A percentile compares a stretch with the other conserved stretches of the same genome.
Conservation (phyloP, 1,140 invertebrate genomes). For the Ooceraea biroi region DNA sequence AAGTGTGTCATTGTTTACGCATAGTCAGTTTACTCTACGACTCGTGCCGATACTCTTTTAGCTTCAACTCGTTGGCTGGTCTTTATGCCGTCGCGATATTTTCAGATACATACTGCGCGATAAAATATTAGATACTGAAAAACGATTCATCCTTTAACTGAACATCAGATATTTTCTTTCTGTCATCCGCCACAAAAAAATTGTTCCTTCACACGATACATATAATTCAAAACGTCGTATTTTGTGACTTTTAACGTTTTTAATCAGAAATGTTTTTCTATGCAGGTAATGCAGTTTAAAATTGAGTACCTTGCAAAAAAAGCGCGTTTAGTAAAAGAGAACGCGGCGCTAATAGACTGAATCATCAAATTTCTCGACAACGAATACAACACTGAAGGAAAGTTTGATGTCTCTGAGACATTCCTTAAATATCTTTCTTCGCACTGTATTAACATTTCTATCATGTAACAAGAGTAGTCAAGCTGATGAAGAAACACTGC, state of each 20-base stretch:
- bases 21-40: conserved; percentile 56
- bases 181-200: neutral
- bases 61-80: conserved; percentile 41
- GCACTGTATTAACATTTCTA: neutral
- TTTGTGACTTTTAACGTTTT: neutral
- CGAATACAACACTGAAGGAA: neutral
- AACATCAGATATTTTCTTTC: neutral
- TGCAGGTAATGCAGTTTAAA: neutral
- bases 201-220: neutral
- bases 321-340: neutral
- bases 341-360: neutral
- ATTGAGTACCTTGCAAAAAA: too few relatives aligned
- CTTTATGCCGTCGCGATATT: conserved; percentile 35
- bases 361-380: neutral
- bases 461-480: neutral
- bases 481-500: too few relatives aligned
- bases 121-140: conserved; percentile 42
- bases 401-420: neutral
- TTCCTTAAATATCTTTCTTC: neutral
- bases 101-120: conserved; percentile 40
- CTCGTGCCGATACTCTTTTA: conserved; percentile 48
- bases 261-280: neutral
- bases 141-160: conserved; percentile 14
- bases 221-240: neutral
- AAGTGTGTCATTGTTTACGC: conserved; percentile 63